Conservation (phyloP, 2,888 invertebrate species). For the Epinotia demarniana region DNA sequence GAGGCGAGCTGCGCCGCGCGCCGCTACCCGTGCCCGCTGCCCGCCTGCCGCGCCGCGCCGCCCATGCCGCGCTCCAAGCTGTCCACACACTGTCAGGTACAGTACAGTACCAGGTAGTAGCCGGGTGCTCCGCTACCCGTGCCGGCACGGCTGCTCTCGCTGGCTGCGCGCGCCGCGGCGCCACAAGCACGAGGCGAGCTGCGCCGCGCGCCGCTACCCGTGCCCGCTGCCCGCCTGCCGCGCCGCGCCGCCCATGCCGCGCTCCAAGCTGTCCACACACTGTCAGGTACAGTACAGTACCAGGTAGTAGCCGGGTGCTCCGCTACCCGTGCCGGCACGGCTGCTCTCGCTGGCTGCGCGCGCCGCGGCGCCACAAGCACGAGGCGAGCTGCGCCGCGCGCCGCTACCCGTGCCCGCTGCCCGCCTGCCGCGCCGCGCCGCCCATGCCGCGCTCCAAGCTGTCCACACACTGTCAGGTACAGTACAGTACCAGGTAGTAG, state of each 20-base stretch:
- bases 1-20: constrained; percentile 78
- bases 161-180: constrained; percentile 62
- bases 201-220: constrained; percentile 74
- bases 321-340: no score
- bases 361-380: no score
- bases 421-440: no score
- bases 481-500: no score
- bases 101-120: constrained; percentile 64
- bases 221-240: constrained; percentile 76
- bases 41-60: constrained; percentile 62
- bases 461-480: no score
- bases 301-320: no score
- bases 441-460: no score
- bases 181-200: constrained; percentile 77
- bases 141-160: constrained; percentile 71
- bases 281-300: constrained; percentile 53
- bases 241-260: constrained; percentile 57
- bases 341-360: no score
- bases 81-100: constrained; percentile 54
- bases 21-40: constrained; percentile 77
- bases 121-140: constrained; percentile 79
- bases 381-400: no score
- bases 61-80: constrained; percentile 60
- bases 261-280: constrained; percentile 56
- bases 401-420: no score